Evolutionary conservation across 2,888 invertebrate species (phyloP).

Genomic region (Crioceris asparagi): DNA sequence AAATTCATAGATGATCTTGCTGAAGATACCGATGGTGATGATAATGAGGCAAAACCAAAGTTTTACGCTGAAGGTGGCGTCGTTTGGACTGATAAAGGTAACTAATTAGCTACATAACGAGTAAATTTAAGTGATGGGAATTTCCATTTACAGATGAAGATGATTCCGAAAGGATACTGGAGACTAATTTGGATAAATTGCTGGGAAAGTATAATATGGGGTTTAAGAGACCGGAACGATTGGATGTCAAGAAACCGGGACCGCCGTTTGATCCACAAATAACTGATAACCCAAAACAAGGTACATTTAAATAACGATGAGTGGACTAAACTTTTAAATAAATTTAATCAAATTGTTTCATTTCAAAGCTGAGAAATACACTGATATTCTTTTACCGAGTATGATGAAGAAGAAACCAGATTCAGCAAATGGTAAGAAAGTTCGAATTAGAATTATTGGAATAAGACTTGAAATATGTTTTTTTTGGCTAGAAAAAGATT

Average conservation of each 20-base stretch:
- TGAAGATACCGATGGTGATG: constrained; percentile 38
- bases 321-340: too few relatives aligned
- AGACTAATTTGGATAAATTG: constrained; percentile 30
- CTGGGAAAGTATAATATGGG: constrained; percentile 57
- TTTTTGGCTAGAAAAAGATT: not conserved
- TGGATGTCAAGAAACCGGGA: constrained; percentile 93
- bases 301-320: too few relatives aligned
- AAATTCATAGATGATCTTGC: constrained; percentile 49
- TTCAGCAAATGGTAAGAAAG: too few relatives aligned
- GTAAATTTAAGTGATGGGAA: not conserved
- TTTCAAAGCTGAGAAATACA: too few relatives aligned
- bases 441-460: too few relatives aligned
- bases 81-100: constrained; percentile 21
- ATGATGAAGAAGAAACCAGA: too few relatives aligned
- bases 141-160: not conserved
- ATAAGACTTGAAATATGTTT: too few relatives aligned
- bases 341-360: too few relatives aligned
- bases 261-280: constrained; percentile 65
- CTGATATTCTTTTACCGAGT: too few relatives aligned
- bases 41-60: constrained; percentile 30
- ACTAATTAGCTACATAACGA: not conserved
- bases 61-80: constrained; percentile 55
- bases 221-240: constrained; percentile 78
- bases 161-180: constrained; percentile 12
- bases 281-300: too few relatives aligned